A percentile compares a stretch with the other conserved stretches of the same genome.
These are phyloP conservation scores for Peromyscus californicus DNA, from an alignment of 2,113 vertebrate genomes.

Conservation along the genomic window DNA sequence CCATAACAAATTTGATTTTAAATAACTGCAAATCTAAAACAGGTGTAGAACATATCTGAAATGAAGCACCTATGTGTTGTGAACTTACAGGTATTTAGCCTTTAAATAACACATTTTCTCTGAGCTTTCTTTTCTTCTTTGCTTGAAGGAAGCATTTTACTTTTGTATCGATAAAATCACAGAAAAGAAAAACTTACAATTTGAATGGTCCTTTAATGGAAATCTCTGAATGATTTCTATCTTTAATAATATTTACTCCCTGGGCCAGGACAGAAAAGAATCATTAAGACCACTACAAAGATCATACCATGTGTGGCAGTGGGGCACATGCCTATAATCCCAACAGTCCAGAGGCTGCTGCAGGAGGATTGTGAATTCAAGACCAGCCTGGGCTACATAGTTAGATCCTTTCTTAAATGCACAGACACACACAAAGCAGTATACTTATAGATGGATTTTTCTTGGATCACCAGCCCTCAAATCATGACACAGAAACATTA, in stretches of 20 bases:
- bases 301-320: neutral
- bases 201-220: neutral
- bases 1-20: neutral
- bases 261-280: neutral
- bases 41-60: constrained; percentile 1
- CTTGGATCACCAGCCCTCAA: too few relatives aligned
- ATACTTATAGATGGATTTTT: too few relatives aligned
- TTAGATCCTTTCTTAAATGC: neutral
- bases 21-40: neutral
- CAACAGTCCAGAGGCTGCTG: neutral
- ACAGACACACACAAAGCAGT: neutral
- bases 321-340: neutral
- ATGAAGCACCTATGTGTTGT: neutral
- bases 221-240: neutral
- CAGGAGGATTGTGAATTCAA: neutral
- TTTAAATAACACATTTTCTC: neutral
- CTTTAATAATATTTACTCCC: neutral
- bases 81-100: neutral
- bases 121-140: neutral
- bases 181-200: neutral
- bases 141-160: neutral
- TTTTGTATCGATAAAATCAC: neutral
- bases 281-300: neutral
- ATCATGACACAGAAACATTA: too few relatives aligned
- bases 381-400: neutral